Evolutionary conservation across 2,888 invertebrate genomes (phyloP), one percentile per base, ranked within the genome.

Genomic region (Troides helena): DNA sequence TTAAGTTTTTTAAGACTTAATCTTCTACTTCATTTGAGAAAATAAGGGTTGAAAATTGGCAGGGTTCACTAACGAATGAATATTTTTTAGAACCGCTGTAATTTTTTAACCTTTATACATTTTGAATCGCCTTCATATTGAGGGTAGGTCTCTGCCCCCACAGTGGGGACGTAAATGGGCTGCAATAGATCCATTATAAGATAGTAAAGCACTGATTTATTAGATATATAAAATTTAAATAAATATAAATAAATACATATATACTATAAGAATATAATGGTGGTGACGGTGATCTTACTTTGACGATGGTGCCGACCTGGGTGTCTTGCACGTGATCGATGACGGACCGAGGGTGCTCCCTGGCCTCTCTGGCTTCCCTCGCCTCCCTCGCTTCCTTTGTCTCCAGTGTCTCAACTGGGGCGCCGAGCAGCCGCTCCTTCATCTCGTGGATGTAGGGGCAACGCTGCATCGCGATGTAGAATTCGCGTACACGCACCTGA

Each of bases 391-490:
- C 75, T 82, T 94, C 88, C 84, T 94, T 94, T 85, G 94, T 85
- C 95, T 95, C 75, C n/a, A 67, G 60, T n/a, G 67, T 67, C 10
- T 95, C 94, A 72, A 94, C 93, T 62, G 94, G 93, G 83, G 95
- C 95, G 83, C 96, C 96, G 80, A 97, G 94, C 92, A 97, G 94
- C 84, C 97, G 96, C 95, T 97, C 97, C 94, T 97, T 97, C 97
- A 97, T 97, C 95, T 97, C 97, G 94, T 97, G 96, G 92, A 97
- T 95, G 94, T 97, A 97, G 83, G 97, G 97, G 94, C 97, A 97
- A 93, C 97, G 95, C 94, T 96, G 96, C 96, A 96, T 96, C 90
- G 94, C 95, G 93, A 94, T 93, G 87, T 87, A 87, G 81, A 91
- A 92, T 86, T 90, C 91, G 89, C 92, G 92, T 56, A 92, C 92